Evolutionary conservation across 2,113 vertebrate genomes (phyloP).

Genomic region (Trichechus manatus): DNA sequence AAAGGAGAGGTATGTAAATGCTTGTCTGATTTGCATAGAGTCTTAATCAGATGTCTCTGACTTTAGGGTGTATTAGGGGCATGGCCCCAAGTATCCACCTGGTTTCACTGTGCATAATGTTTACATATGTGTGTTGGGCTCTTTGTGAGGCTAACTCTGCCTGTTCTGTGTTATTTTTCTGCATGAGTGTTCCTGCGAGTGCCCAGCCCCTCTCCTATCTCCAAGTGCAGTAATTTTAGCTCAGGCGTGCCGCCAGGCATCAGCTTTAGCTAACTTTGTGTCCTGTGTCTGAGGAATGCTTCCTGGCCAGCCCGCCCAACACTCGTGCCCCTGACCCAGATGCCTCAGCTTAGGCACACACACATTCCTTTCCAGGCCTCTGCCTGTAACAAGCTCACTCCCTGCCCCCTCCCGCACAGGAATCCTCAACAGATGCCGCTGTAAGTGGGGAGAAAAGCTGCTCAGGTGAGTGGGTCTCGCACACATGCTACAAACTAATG

Average conservation of each 20-base stretch:
- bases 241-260: background rate
- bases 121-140: conserved; percentile 4
- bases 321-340: background rate
- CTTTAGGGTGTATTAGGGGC: background rate
- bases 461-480: conserved; percentile 83
- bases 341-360: conserved; percentile 34
- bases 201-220: background rate
- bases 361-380: background rate
- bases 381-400: conserved; percentile 22
- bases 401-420: conserved; percentile 72
- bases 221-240: background rate
- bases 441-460: conserved; percentile 89
- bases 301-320: conserved; percentile 4
- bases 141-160: background rate
- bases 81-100: background rate
- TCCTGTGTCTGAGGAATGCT: background rate
- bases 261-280: conserved; percentile 37
- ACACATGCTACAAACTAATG: background rate
- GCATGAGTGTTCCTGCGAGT: background rate
- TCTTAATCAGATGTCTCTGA: conserved; percentile 53
- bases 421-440: conserved; percentile 91
- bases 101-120: conserved; percentile 9
- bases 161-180: conserved; percentile 49
- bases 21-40: background rate
- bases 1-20: background rate